Conservation (phyloP, 2,888 invertebrate genomes). For the Ectemnius lituratus region DNA sequence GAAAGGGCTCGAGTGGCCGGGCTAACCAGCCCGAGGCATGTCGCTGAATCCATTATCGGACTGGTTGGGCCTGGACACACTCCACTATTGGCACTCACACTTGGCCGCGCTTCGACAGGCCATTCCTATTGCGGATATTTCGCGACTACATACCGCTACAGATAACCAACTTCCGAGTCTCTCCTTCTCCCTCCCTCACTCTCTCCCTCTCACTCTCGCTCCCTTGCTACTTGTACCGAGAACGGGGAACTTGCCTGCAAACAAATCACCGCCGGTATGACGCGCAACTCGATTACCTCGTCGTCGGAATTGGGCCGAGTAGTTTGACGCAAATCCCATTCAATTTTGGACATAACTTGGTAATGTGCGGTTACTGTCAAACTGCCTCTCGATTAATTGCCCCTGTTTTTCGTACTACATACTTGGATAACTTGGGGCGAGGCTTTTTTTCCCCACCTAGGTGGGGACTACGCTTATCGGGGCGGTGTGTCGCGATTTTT, state of each 20-base stretch:
- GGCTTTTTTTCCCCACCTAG: neutral
- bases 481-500: neutral
- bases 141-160: neutral
- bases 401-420: too few relatives aligned
- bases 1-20: slow-evolving; percentile 12
- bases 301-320: slow-evolving; percentile 25
- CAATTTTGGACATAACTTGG: neutral
- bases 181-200: neutral
- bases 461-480: neutral
- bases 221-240: neutral
- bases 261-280: slow-evolving; percentile 36
- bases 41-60: slow-evolving; percentile 42
- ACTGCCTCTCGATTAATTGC: too few relatives aligned
- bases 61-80: slow-evolving; percentile 9
- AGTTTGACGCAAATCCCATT: slow-evolving; percentile 9
- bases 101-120: neutral
- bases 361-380: neutral
- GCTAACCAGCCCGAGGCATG: slow-evolving; percentile 7
- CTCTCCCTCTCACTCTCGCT: neutral
- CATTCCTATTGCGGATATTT: slow-evolving; percentile 14
- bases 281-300: slow-evolving; percentile 27
- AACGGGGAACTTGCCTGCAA: neutral
- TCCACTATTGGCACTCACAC: slow-evolving; percentile 1
- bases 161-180: slow-evolving; percentile 22
- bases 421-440: neutral